Evolutionary conservation across 2,888 invertebrate genomes (phyloP), one percentile per base, ranked within the genome.

Genomic region (Tipula confusa): DNA sequence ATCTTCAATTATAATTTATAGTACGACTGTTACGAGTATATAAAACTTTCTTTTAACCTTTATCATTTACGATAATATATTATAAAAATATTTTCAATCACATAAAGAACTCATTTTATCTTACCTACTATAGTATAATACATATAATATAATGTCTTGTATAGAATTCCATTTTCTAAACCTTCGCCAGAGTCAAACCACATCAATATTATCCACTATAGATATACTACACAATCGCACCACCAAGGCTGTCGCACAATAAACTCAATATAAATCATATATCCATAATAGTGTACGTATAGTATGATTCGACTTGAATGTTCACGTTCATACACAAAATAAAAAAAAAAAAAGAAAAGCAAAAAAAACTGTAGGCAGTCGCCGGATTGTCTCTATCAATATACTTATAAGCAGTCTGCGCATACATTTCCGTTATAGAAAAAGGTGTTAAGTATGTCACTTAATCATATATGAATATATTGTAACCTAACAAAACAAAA

Each of bases 11-110:
- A 64, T 64, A 9, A 64, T 64, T 64, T 2, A n/a, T n/a, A n/a
- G n/a, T n/a, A n/a, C 24, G 64, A n/a, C 24, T 64, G 24, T 64
- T 24, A 24, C 64, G 64, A 64, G 24, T 43, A 64, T 64, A 9
- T 64, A 64, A 18, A 64, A 64, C 64, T 64, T 64, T 64, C 64
- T 64, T 64, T 64, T 64, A 64, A 64, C 64, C 64, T 64, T 64
- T 64, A 64, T 64, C 64, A 64, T 24, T 24, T 24, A 64, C 24
- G 64, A 64, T 64, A 64, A 64, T 64, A 64, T 64, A 24, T 64
- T 64, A 64, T 24, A 64, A 64, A 15, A 43, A 43, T 15, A n/a
- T 15, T 15, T 43, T 15, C 43, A 43, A 43, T 43, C 64, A 64
- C 9, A 64, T 64, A 64, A 43, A 43, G 43, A 43, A 64, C 9